Evolutionary conservation across 2,797 vertebrate genomes (phyloP), one percentile per base, ranked within the genome.

Genomic region (Spheniscus humboldti): DNA sequence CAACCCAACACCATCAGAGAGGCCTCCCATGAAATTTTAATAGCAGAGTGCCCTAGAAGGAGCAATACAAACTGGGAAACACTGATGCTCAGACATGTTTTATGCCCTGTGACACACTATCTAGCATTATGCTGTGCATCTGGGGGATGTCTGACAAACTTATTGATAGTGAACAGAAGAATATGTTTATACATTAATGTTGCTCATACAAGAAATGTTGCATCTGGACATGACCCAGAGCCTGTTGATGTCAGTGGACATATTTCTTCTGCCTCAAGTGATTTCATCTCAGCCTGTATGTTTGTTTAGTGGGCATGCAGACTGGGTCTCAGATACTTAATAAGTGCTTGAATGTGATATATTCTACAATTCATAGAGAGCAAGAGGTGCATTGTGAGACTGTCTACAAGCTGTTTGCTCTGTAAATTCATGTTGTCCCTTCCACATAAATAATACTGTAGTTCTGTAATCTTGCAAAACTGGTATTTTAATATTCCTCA

Each of bases 1-100:
- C 7, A 22, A 6, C 33, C 11, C 16, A 47, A 17, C 9, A 41
- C 14, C 1, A 0, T 22, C 13, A 12, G 22, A 67, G 7, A 91
- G 13, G 16, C 8, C n/a, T 55, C 18, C 55, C 18, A 6, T 3
- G 4, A 79, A 68, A 47, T 13, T 52, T 9, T 69, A 35, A 31
- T 11, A 57, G 12, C 9, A 4, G 20, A 50, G 18, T 5, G 20
- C 33, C 28, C 55, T 72, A 24, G 47, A 41, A 86, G 62, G 19
- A 88, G 18, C 31, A 81, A 27, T 17, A 35, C 24, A 47, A 74
- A 19, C 47, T 35, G 59, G 37, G 69, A 84, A 96, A 57, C 30
- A 13, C 7, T 15, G 20, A 23, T 35, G 10, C 30, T 84, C n/a
- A 59, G 67, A 18, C 0, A 2, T 25, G 11, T 33, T 59, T 72